Base-by-base conservation (phyloP, 2,113 vertebrate genomes). In the Gymnogyps californianus region DNA sequence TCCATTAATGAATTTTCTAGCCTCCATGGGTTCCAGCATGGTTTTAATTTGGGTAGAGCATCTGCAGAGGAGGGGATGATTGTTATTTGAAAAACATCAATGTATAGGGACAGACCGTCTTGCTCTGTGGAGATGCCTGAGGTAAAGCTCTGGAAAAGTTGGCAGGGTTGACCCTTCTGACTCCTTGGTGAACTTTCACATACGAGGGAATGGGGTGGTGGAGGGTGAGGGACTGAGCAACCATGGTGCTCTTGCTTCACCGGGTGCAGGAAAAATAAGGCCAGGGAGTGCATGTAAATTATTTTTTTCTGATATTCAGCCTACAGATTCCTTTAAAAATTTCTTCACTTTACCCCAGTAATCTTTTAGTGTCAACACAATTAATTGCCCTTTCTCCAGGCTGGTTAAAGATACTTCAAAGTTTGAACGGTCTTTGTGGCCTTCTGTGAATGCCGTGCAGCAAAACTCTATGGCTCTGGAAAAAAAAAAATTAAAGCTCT, bases 21-120 rank as follows among this genome's bases (percentile, higher is more conserved):
- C 90, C 92, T 96, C 46, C 89, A 49, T 67, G 61, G 79, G 78
- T 90, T 97, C 83, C 62, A 94, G 32, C 52, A 65, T 32, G 12
- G 59, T 96, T 98, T 98, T 94, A 97, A 96, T 98, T 95, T 96
- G 71, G 34, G 34, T 91, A 90, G 86, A 75, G 92, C 95, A 97
- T 96, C 79, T 97, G 95, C 78, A 96, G 89, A 96, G 90, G 82
- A 94, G 52, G 26, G 26, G 44, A 83, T 77, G 49, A 55, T 25
- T 88, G 71, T 75, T 83, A 49, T 80, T 77, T 51, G 86, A 36
- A 85, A 97, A 96, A 92, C 66, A 44, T 83, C 61, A 47, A 24
- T 42, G 29, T 57, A 21, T 8, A 67, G 51, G 59, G 54, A 69
- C 65, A 76, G 47, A 72, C 2, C 25, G 51, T 52, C 58, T 22